Evolutionary conservation across 2,113 vertebrate species (phyloP), one percentile per base, ranked within the genome.

Genomic region (Osmerus mordax): DNA sequence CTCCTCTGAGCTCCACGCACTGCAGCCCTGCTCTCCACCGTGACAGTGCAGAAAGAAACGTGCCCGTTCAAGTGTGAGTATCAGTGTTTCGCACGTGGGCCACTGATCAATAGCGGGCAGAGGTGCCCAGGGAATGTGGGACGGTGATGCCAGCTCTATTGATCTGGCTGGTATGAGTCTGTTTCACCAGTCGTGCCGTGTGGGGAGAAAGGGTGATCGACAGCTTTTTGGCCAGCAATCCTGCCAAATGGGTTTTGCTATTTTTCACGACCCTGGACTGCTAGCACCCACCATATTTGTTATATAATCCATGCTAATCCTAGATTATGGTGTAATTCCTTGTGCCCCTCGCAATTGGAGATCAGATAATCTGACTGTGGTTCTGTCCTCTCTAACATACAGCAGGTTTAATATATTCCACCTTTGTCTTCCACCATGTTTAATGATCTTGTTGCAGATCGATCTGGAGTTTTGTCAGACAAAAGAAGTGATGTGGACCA

Each of bases 281-380:
- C 65, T 59, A 73, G 3, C 54, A 56, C 72, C 65, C 62, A 73
- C 54, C 54, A 56, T 71, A 69, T 73, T 78, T 67, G 75, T 75
- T 62, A 68, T 60, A 83, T 86, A 83, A 83, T 78, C 21, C 2
- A 3, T 65, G 29, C 73, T 86, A 86, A 88, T 87, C 80, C 81
- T 64, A 84, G 86, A 89, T 87, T 83, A 87, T 61, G 59, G 61
- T n/a, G 62, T 82, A n/a, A n/a, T 80, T 76, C 72, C 73, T 73
- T 29, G 51, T 73, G 53, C 59, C 63, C 74, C 67, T 73, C 76
- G 60, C 19, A 67, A 77, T 66, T 70, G 69, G 69, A 70, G 53
- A 53, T 19, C 28, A 29, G 63, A 32, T 32, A 29, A 15, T 61
- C 62, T 71, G 64, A 25, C 64, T 68, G 56, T n/a, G 51, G 62